Evolutionary conservation across 2,113 vertebrate species (phyloP), one percentile per base, ranked within the genome.

Genomic region (Phasianus colchicus): DNA sequence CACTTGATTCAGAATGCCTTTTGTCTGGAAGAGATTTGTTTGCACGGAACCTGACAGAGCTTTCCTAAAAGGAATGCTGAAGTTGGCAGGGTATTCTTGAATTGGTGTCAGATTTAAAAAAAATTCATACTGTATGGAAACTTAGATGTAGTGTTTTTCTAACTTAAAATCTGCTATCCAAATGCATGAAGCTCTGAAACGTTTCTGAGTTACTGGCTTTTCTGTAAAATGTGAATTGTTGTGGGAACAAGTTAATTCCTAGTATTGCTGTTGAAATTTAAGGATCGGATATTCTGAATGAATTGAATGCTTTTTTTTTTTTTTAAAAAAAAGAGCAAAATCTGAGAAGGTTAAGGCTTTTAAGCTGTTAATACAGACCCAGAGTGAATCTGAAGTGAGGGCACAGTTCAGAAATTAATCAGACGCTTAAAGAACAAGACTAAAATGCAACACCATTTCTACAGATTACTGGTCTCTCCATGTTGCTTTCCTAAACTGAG

Each of bases 391-490:
- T 76, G 58, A 27, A 11, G 16, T 5, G 45, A 7, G 18, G 55
- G 13, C 38, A 13, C 4, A 5, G 73, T 10, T 1, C 30, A 3
- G 79, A 25, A 78, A 38, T 29, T 32, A 18, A 1, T 6, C 22
- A 10, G 48, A 3, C 38, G 1, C 20, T 32, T 34, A 4, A 76
- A 15, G 63, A 70, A 2, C 3, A 50, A 54, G 36, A 10, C 64
- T 73, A 1, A 11, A 70, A 58, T 14, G 27, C 30, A 25, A 1
- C 1, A 4, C 30, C 57, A 2, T 50, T 74, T 10, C 13, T 50
- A 2, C 54, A 54, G 2, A 36, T 47, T 10, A 1, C n/a, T 60
- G 17, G 10, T 6, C 12, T 7, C 18, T 36, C 1, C 42, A 2
- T 4, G 16, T 3, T 5, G 27, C 14, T 40, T 18, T 20, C 16